Evolutionary conservation across 2,888 invertebrate species (phyloP).

Genomic region (Colletes collaris): DNA sequence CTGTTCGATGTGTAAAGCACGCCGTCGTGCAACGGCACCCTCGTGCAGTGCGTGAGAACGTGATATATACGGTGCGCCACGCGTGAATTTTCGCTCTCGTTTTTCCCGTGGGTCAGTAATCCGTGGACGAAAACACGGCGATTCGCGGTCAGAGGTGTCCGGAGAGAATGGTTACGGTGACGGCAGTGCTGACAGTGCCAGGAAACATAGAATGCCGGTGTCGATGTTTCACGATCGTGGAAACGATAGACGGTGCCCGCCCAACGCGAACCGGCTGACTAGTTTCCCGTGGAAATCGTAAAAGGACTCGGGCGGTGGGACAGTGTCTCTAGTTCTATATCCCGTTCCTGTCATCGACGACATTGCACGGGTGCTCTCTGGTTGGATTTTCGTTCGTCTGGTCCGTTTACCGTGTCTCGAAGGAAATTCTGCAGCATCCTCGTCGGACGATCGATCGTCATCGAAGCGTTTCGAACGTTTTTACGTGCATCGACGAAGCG

Average conservation of each 20-base stretch:
- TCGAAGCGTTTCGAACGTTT: slow-evolving; percentile 26
- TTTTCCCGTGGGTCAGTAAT: neutral
- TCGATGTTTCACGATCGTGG: slow-evolving; percentile 24
- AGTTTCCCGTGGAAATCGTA: slow-evolving; percentile 10
- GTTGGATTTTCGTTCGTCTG: neutral
- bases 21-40: slow-evolving; percentile 54
- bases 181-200: slow-evolving; percentile 47
- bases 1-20: slow-evolving; percentile 52
- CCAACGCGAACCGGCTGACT: slow-evolving; percentile 53
- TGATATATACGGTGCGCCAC: slow-evolving; percentile 26
- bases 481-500: neutral
- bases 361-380: slow-evolving; percentile 29
- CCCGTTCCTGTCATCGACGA: slow-evolving; percentile 43
- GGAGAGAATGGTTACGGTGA: slow-evolving; percentile 43
- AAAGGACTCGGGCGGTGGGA: neutral
- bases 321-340: neutral
- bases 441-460: slow-evolving; percentile 42
- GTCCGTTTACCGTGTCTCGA: slow-evolving; percentile 4
- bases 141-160: slow-evolving; percentile 15
- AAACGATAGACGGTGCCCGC: slow-evolving; percentile 42
- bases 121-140: neutral
- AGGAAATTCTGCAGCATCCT: slow-evolving; percentile 12
- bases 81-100: slow-evolving; percentile 13
- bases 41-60: slow-evolving; percentile 46
- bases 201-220: slow-evolving; percentile 53